Evolutionary conservation across 2,797 vertebrate species (phyloP), one percentile per base, ranked within the genome.

Genomic region (Pogoniulus pusillus): DNA sequence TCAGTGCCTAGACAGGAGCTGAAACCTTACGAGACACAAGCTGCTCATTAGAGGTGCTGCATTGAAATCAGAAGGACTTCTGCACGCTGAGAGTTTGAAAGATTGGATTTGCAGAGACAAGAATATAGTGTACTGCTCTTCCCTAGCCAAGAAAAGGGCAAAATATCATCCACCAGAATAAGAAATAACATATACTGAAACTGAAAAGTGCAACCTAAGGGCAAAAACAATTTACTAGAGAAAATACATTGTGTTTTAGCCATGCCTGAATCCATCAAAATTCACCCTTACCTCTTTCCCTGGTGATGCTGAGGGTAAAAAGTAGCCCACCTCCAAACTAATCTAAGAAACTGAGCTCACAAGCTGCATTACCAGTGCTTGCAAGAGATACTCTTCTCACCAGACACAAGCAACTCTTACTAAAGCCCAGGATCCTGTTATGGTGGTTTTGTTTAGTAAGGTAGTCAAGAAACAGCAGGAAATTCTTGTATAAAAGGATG

Each of bases 1-100:
- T 85, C 84, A 65, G 59, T 55, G 62, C 66, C 55, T 29, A 85
- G 66, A 72, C 66, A 78, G 83, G 76, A 85, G 58, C 51, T 59
- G 79, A 71, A 95, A 85, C 55, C 32, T 91, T 83, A 76, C 34
- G 60, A 93, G 73, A 53, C 35, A 54, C 12, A 68, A 77, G 60
- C 39, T 74, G 32, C 79, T 89, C 60, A 43, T 83, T 76, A 82
- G 64, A 59, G 29, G 37, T 1, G 23, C 60, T 37, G 60, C 4
- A 1, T 51, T 68, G 43, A 68, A 82, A 90, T 66, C 64, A 59
- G 66, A 39, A 80, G 39, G 65, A 68, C 23, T 90, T 76, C 18
- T 53, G 22, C 39, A 37, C 45, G 49, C 65, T 32, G 32, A 4
- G 73, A 73, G 29, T 73, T 57, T 66, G 64, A 90, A 91, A 79